These are phyloP conservation scores for Drosophila tristis DNA, from an alignment of 1,140 invertebrate species.

Conservation along the genomic window DNA sequence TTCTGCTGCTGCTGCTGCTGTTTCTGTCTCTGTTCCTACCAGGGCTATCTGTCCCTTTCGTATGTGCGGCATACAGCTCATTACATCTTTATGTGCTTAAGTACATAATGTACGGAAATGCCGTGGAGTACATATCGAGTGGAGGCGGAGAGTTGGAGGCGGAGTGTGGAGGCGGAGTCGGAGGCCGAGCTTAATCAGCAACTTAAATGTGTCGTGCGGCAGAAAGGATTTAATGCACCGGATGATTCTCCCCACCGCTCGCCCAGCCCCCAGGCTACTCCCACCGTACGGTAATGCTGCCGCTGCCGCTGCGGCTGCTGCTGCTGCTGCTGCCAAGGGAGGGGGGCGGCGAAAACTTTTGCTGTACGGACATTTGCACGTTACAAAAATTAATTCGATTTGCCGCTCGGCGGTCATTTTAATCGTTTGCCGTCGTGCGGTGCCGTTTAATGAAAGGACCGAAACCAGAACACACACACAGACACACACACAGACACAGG, in stretches of 20 bases:
- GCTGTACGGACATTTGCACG: conserved; percentile 71
- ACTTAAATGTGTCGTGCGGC: conserved; percentile 80
- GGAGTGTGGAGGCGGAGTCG: conserved; percentile 8
- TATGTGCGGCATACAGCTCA: conserved; percentile 31
- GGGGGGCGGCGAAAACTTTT: conserved; percentile 32
- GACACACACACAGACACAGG: neutral
- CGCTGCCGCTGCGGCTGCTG: too few relatives aligned
- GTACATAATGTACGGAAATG: conserved; percentile 66
- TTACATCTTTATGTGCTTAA: conserved; percentile 78
- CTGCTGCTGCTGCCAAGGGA: conserved; percentile 15
- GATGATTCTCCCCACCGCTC: neutral
- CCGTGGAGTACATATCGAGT: conserved; percentile 29
- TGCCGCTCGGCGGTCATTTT: conserved; percentile 81
- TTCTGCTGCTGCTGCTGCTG: neutral
- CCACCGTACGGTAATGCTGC: too few relatives aligned
- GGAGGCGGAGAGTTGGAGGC: neutral
- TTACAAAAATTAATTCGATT: conserved; percentile 84
- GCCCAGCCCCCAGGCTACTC: conserved; percentile 13
- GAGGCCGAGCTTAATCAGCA: conserved; percentile 71
- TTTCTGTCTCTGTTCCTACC: conserved; percentile 16
- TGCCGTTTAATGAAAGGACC: conserved; percentile 75
- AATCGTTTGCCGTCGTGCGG: conserved; percentile 69
- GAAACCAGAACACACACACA: conserved; percentile 39
- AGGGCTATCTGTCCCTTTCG: neutral
- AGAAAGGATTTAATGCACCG: conserved; percentile 71